phyloP scores from a whole-genome alignment of 2,797 vertebrate genomes.

The Eulemur albifrons region DNA sequence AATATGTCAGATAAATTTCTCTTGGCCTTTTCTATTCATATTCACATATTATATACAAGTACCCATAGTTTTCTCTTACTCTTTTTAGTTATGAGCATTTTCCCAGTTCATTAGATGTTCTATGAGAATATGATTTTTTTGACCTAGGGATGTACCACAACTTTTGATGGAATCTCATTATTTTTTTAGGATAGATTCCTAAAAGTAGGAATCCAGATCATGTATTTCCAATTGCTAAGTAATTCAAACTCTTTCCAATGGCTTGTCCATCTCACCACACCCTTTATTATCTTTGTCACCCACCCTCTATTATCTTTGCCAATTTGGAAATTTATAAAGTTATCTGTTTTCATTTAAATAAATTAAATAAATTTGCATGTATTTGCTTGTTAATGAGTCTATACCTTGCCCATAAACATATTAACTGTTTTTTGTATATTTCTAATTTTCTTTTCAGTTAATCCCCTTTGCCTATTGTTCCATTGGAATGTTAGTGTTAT shows the following conservation, averaged over 20 bases:
- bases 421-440: neutral
- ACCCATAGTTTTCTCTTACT: neutral
- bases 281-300: neutral
- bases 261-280: neutral
- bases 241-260: neutral
- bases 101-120: neutral
- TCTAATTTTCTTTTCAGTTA: conserved; percentile 8
- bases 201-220: neutral
- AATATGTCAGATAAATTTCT: neutral
- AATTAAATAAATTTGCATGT: neutral
- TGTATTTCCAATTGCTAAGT: neutral
- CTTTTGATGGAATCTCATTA: neutral
- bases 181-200: conserved; percentile 11
- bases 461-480: conserved; percentile 16
- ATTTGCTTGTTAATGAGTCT: neutral
- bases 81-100: neutral
- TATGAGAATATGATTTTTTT: neutral
- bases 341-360: neutral
- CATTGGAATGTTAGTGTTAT: conserved; percentile 29
- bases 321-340: neutral
- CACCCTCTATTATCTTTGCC: neutral
- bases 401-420: neutral
- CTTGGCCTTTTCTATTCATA: neutral
- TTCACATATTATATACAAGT: neutral
- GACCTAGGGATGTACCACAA: neutral